Evolutionary conservation across 2,888 invertebrate genomes (phyloP).

Genomic region (Heliconius ethilla): DNA sequence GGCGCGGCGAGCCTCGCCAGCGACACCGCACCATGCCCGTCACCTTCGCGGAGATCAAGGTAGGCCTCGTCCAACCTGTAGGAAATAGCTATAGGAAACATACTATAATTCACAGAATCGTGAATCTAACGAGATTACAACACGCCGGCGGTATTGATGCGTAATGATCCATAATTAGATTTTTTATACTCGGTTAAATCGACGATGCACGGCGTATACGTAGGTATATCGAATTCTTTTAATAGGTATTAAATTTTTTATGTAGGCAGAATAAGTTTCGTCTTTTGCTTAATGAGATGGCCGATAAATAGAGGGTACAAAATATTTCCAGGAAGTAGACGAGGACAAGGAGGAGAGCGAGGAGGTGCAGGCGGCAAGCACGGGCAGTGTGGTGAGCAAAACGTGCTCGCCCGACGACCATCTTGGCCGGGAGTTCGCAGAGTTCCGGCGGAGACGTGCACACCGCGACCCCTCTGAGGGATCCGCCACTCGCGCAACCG

Average conservation of each 20-base stretch:
- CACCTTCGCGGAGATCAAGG: slow-evolving; percentile 89
- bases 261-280: background rate
- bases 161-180: slow-evolving; percentile 27
- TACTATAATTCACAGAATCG: background rate
- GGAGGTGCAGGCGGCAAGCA: slow-evolving; percentile 32
- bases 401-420: slow-evolving; percentile 70
- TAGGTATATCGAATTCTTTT: slow-evolving; percentile 1
- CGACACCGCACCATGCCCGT: slow-evolving; percentile 67
- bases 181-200: slow-evolving; percentile 8
- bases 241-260: background rate
- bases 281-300: background rate
- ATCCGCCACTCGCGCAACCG: background rate
- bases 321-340: slow-evolving; percentile 83
- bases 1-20: slow-evolving; percentile 53
- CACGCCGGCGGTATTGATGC: background rate
- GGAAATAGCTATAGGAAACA: background rate
- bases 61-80: slow-evolving; percentile 46
- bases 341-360: slow-evolving; percentile 81
- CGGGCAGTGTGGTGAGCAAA: slow-evolving; percentile 63
- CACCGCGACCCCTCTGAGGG: slow-evolving; percentile 52
- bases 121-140: slow-evolving; percentile 9
- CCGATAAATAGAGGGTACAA: background rate
- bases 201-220: background rate
- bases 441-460: slow-evolving; percentile 78
- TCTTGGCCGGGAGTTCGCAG: slow-evolving; percentile 80